These are phyloP conservation scores for Thunnus albacares DNA, from an alignment of 2,797 vertebrate genomes.

Conservation along the genomic window DNA sequence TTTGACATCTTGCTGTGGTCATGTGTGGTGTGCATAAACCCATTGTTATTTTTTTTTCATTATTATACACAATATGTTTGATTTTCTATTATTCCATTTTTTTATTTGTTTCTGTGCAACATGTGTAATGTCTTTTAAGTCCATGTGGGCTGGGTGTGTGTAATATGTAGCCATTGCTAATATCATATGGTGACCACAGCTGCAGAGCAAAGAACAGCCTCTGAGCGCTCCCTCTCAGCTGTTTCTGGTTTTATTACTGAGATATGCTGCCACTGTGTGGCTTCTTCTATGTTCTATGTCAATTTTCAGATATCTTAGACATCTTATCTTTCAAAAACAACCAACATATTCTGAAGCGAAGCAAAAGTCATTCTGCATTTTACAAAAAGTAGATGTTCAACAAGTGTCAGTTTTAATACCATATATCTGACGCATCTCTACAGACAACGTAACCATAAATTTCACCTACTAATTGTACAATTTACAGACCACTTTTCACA, in stretches of 20 bases:
- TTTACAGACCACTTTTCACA: no score
- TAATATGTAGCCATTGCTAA: not conserved
- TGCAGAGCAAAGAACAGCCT: not conserved
- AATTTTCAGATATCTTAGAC: not conserved
- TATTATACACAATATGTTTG: not conserved
- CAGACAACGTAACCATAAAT: not conserved
- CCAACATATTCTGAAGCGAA: not conserved
- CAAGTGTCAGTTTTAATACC: not conserved
- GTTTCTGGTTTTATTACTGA: slow-evolving; percentile 20
- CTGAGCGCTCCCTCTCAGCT: not conserved
- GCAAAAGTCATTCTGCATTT: not conserved
- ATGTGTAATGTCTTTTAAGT: no score
- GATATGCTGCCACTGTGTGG: not conserved
- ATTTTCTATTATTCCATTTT: not conserved
- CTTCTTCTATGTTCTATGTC: not conserved
- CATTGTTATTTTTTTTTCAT: not conserved
- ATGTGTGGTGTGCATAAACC: no score
- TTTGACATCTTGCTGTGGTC: no score
- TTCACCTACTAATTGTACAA: no score
- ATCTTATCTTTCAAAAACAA: not conserved
- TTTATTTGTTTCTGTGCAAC: no score
- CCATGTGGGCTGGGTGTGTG: slow-evolving; percentile 9
- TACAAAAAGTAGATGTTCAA: not conserved
- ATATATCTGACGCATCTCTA: not conserved
- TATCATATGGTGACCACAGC: not conserved